Percentiles rank a stretch among this genome's conserved stretches.
Conservation (phyloP, 2,888 invertebrate genomes). For the Hypolimnas misippus region DNA sequence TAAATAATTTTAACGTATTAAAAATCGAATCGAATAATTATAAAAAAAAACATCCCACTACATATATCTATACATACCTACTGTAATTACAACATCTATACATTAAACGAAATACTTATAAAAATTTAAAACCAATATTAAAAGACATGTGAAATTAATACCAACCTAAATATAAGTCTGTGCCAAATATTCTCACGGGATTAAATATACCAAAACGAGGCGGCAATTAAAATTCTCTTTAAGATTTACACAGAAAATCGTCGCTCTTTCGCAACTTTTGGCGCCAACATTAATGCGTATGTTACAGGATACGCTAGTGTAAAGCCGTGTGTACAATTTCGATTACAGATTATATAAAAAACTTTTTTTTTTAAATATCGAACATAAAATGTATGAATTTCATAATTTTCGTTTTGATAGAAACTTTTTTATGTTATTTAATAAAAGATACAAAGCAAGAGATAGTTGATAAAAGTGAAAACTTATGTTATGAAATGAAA, state of each 20-base stretch:
- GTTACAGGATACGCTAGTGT: constrained; percentile 31
- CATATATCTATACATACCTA: no score
- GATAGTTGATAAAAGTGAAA: no score
- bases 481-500: no score
- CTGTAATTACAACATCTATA: not conserved
- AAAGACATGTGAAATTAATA: not conserved
- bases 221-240: constrained; percentile 44
- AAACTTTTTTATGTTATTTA: no score
- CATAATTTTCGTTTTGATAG: no score
- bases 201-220: constrained; percentile 38
- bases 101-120: not conserved
- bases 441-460: no score
- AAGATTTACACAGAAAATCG: constrained; percentile 44
- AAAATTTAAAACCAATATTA: not conserved
- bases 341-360: not conserved
- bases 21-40: no score
- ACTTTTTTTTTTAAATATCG: not conserved
- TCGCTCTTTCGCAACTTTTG: constrained; percentile 38
- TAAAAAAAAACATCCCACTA: no score
- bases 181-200: constrained; percentile 36
- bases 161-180: constrained; percentile 8
- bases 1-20: no score
- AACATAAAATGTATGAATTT: not conserved
- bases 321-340: constrained; percentile 15
- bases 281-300: constrained; percentile 34